phyloP scores from a whole-genome alignment of 2,888 invertebrate genomes.

The Clivina fossor region DNA sequence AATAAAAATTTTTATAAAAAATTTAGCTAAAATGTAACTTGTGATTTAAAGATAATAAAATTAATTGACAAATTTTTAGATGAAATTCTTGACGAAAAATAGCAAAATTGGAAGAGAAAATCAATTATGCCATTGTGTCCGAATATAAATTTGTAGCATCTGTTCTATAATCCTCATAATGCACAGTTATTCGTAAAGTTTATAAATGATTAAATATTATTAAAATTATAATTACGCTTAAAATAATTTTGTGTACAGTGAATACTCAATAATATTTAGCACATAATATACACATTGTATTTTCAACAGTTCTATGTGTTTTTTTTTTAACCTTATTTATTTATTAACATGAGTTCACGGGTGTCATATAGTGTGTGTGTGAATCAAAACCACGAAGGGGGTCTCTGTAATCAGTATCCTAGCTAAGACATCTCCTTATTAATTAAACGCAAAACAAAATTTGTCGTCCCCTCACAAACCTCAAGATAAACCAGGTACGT shows the following conservation, averaged over 20 bases:
- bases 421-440: no score
- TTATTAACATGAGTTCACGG: no score
- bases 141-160: conserved; percentile 15
- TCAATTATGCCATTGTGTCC: conserved; percentile 27
- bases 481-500: no score
- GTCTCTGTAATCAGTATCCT: no score
- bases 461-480: no score
- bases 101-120: conserved; percentile 1
- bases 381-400: no score
- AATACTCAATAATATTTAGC: conserved; percentile 40
- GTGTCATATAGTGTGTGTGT: no score
- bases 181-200: conserved; percentile 24
- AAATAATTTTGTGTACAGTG: conserved; percentile 29
- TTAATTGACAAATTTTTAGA: conserved; percentile 18
- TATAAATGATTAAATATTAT: conserved; percentile 19
- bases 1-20: conserved; percentile 19
- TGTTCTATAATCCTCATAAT: conserved; percentile 24
- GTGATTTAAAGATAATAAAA: conserved; percentile 30
- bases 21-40: conserved; percentile 18
- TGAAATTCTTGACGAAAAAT: conserved; percentile 1
- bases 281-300: conserved; percentile 49
- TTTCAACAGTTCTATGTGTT: conserved; percentile 39
- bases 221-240: conserved; percentile 29
- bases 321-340: not conserved
- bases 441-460: no score